Evolutionary conservation across 2,888 invertebrate genomes (phyloP).

Genomic region (Podotricha telesiphe): DNA sequence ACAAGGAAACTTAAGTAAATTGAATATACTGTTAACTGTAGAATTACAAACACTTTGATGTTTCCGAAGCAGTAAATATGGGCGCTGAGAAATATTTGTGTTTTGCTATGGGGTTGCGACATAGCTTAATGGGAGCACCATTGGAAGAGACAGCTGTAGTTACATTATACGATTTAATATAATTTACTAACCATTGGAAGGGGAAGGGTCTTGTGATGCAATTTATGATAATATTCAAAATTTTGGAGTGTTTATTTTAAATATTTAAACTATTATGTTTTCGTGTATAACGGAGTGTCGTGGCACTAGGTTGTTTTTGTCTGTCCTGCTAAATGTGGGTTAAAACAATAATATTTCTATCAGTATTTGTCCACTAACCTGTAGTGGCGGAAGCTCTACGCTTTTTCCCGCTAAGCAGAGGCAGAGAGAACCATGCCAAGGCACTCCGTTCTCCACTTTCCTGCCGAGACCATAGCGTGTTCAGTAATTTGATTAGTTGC

Average conservation of each 20-base stretch:
- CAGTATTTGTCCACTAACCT: too few species aligned
- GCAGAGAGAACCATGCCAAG: too few species aligned
- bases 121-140: constrained; percentile 4
- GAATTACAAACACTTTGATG: constrained; percentile 28
- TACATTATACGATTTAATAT: constrained; percentile 3
- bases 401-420: too few species aligned
- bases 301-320: too few species aligned
- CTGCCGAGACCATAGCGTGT: too few species aligned
- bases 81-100: constrained; percentile 10
- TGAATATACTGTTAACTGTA: neutral
- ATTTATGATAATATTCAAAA: neutral
- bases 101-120: constrained; percentile 6
- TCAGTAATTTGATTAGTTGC: too few species aligned
- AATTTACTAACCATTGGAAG: neutral
- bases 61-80: constrained; percentile 20
- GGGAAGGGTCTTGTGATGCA: neutral
- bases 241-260: neutral
- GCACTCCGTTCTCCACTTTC: too few species aligned
- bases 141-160: neutral
- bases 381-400: too few species aligned
- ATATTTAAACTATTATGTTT: neutral
- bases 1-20: constrained; percentile 25
- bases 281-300: neutral
- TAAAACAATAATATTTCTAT: too few species aligned
- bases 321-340: too few species aligned